A percentile compares a stretch with the other conserved stretches of the same genome.
Evolutionary conservation across 2,113 vertebrate genomes (phyloP).

Genomic region (Phalacrocorax carbo): DNA sequence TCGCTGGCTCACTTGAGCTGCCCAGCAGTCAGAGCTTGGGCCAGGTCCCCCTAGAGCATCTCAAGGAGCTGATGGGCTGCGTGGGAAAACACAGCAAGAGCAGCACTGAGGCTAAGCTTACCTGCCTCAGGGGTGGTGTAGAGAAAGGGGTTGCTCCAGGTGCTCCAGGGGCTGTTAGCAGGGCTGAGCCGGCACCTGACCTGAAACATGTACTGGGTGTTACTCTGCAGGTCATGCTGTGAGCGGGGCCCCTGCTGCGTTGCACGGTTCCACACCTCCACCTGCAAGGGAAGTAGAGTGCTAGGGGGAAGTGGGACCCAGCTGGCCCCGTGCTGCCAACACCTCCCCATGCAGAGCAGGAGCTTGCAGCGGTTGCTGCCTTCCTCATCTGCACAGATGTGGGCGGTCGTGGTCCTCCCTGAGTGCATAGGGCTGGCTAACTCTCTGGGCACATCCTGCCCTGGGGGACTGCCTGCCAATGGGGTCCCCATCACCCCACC

Average conservation of each 20-base stretch:
- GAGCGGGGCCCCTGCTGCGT: background rate
- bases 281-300: background rate
- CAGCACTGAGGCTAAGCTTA: background rate
- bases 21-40: background rate
- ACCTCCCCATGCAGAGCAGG: fast-evolving
- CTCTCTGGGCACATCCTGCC: background rate
- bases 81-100: fast-evolving
- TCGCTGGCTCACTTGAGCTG: too few relatives aligned
- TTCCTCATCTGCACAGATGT: fast-evolving
- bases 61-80: background rate
- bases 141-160: conserved; percentile 64
- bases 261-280: background rate
- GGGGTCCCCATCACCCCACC: too few relatives aligned
- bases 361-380: fast-evolving
- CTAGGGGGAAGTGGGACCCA: background rate
- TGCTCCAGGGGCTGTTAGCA: conserved; percentile 58
- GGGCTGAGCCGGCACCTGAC: conserved; percentile 56
- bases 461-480: background rate
- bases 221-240: conserved; percentile 53
- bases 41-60: background rate
- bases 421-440: fast-evolving
- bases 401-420: fast-evolving
- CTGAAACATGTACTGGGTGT: conserved; percentile 67
- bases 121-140: conserved; percentile 70
- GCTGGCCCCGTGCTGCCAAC: fast-evolving